A percentile compares a stretch with the other conserved stretches of the same genome.
These are phyloP conservation scores for Arbacia lixula DNA, from an alignment of 53 echinoderm and acorn worm genomes.

Conservation along the genomic window DNA sequence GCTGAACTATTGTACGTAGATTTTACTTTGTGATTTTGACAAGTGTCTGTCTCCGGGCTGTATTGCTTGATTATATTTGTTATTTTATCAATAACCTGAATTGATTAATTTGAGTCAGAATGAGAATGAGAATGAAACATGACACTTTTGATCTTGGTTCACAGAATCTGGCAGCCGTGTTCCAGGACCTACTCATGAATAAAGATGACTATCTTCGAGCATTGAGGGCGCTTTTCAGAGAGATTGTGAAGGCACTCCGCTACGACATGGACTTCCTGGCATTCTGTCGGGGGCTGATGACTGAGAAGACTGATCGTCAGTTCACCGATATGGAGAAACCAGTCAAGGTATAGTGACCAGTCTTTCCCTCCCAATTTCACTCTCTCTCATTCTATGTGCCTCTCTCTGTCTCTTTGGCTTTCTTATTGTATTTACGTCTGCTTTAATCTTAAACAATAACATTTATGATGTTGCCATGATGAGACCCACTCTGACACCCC, in stretches of 20 bases:
- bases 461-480: no score
- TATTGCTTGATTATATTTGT: no score
- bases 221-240: constrained; percentile 93
- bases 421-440: background rate
- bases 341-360: constrained; percentile 71
- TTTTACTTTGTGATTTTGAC: no score
- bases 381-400: background rate
- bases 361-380: background rate
- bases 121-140: no score
- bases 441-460: background rate
- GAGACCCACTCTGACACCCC: no score
- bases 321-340: constrained; percentile 87
- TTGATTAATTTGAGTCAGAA: no score
- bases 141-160: no score
- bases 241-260: constrained; percentile 88
- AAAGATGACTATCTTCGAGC: constrained; percentile 92
- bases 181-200: constrained; percentile 92
- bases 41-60: no score
- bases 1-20: no score
- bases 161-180: constrained; percentile 89
- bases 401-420: background rate
- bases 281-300: constrained; percentile 92
- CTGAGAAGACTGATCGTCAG: constrained; percentile 75
- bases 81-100: no score
- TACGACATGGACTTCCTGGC: constrained; percentile 89